Percentiles rank a stretch among this genome's conserved stretches.
Conservation (phyloP, 1,140 invertebrate species). For the Melipona quadrifasciata region DNA sequence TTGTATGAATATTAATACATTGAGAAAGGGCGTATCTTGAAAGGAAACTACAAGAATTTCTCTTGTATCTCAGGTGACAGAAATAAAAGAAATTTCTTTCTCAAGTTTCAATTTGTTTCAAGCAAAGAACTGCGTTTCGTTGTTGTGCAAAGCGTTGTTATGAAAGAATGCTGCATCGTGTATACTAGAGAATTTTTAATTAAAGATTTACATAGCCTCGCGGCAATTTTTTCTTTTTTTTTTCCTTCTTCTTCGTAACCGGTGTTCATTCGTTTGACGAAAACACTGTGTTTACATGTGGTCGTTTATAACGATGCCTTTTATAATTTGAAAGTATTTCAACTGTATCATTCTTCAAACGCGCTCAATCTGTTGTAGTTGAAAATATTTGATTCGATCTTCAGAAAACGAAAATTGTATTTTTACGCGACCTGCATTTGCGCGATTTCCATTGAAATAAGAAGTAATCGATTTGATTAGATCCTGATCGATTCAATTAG, state of each 20-base stretch:
- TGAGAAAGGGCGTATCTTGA: not conserved
- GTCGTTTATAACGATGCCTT: not conserved
- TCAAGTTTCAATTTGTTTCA: not conserved
- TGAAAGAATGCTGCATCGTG: conserved; percentile 13
- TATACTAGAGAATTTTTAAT: conserved; percentile 57
- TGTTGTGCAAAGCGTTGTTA: not conserved
- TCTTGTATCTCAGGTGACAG: not conserved
- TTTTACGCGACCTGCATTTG: too few relatives aligned
- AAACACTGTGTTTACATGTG: conserved; percentile 22
- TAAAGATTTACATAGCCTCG: conserved; percentile 50
- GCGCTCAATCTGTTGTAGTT: too few relatives aligned
- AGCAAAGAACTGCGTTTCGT: conserved; percentile 19
- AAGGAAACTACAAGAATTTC: not conserved
- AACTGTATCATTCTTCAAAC: too few relatives aligned
- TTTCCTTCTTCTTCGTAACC: not conserved
- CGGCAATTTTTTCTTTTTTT: conserved; percentile 15
- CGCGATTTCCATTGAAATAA: too few relatives aligned
- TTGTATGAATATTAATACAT: not conserved
- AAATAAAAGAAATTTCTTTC: not conserved
- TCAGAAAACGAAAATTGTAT: too few relatives aligned
- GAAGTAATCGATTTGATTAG: too few relatives aligned
- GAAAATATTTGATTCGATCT: too few relatives aligned
- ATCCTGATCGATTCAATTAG: too few relatives aligned
- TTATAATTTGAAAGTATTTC: not conserved
- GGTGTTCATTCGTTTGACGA: not conserved